phyloP scores from a whole-genome alignment of 2,113 vertebrate genomes.

The Hemiscyllium ocellatum region DNA sequence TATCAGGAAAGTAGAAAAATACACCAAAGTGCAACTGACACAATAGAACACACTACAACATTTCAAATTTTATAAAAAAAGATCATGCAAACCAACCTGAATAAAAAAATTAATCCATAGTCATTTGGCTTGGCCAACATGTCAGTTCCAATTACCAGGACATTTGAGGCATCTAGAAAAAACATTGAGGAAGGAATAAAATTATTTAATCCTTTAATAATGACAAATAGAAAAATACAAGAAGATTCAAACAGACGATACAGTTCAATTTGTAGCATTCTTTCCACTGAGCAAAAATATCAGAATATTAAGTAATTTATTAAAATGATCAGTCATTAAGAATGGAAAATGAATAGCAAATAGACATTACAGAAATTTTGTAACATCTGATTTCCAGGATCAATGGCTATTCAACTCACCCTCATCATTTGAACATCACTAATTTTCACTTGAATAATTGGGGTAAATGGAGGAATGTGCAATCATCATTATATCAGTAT shows the following conservation, averaged over 20 bases:
- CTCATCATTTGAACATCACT: background rate
- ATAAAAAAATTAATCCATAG: slow-evolving; percentile 76
- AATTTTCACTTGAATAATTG: background rate
- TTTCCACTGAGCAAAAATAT: background rate
- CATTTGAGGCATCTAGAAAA: slow-evolving; percentile 81
- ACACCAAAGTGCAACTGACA: background rate
- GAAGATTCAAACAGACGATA: background rate
- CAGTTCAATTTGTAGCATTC: background rate
- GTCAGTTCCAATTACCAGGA: slow-evolving; percentile 75
- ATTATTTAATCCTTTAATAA: background rate
- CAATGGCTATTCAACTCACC: background rate
- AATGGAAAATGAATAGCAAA: background rate
- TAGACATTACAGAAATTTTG: background rate
- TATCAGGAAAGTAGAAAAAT: slow-evolving; percentile 28
- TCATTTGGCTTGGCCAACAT: slow-evolving; percentile 72
- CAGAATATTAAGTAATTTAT: background rate
- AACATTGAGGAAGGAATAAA: slow-evolving; percentile 6
- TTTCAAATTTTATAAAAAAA: background rate
- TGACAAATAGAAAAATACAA: slow-evolving; percentile 38
- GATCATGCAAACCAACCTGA: slow-evolving; percentile 66
- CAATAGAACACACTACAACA: background rate
- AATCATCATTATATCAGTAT: background rate
- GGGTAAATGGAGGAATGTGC: background rate
- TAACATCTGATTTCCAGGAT: background rate
- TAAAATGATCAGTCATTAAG: background rate